These are phyloP conservation scores for Scaptomyza hsui DNA, from an alignment of 1,140 invertebrate genomes.

Conservation along the genomic window DNA sequence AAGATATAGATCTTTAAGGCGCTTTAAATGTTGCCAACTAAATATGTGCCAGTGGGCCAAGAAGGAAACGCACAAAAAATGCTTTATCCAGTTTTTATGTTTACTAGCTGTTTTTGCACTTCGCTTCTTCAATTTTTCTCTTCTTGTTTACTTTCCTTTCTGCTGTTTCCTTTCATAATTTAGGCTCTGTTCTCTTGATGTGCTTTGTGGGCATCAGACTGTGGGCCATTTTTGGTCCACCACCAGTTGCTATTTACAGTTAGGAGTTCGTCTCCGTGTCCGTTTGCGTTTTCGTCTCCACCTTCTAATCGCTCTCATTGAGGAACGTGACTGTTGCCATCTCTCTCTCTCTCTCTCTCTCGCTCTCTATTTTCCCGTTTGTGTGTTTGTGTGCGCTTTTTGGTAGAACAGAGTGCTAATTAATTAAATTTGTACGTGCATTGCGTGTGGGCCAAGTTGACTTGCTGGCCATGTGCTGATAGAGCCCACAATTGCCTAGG, in stretches of 20 bases:
- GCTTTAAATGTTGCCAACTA: conserved; percentile 64
- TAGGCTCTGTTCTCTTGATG: conserved; percentile 73
- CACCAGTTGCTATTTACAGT: conserved; percentile 31
- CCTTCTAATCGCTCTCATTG: conserved; percentile 22
- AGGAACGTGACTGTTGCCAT: conserved; percentile 58
- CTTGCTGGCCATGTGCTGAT: conserved; percentile 51
- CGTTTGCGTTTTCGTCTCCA: not conserved
- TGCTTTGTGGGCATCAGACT: conserved; percentile 24
- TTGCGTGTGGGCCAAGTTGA: conserved; percentile 34
- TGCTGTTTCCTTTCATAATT: conserved; percentile 68
- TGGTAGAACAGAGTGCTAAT: conserved; percentile 78
- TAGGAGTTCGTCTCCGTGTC: conserved; percentile 1
- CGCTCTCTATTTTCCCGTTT: conserved; percentile 13
- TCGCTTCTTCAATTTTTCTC: not conserved
- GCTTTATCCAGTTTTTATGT: conserved; percentile 54
- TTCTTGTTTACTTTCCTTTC: not conserved
- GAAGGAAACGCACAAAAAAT: conserved; percentile 25
- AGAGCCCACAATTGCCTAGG: conserved; percentile 38
- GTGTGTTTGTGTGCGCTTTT: conserved; percentile 39
- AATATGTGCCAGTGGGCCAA: conserved; percentile 23
- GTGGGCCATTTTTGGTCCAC: conserved; percentile 22
- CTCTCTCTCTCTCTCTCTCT: conserved; percentile 1
- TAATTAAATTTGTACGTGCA: conserved; percentile 81
- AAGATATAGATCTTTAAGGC: conserved; percentile 70
- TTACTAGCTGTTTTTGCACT: conserved; percentile 33